Percentiles rank a stretch among this genome's conserved stretches.
Evolutionary conservation across 2,113 vertebrate genomes (phyloP).

Genomic region (Haemorhous mexicanus): DNA sequence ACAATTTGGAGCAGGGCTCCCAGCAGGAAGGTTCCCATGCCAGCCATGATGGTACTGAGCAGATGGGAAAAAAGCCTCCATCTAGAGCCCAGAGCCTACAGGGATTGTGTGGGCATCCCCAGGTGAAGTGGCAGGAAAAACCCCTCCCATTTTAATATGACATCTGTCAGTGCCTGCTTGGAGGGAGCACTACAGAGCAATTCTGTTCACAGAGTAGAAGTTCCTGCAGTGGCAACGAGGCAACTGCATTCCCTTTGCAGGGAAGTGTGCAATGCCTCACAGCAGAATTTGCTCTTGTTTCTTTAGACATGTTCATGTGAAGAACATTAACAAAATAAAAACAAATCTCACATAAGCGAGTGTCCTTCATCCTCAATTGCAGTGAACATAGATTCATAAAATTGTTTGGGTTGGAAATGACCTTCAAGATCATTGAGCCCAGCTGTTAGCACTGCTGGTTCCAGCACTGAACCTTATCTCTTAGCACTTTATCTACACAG

Average conservation of each 20-base stretch:
- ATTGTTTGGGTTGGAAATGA: background rate
- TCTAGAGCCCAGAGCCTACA: background rate
- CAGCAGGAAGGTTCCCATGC: background rate
- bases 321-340: background rate
- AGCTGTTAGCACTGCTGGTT: background rate
- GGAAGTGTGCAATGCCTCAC: background rate
- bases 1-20: background rate
- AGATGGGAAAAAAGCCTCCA: background rate
- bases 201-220: background rate
- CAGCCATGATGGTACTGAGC: background rate
- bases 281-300: background rate
- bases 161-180: background rate
- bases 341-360: background rate
- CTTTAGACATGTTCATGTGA: background rate
- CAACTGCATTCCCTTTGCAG: background rate
- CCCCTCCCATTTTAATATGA: background rate
- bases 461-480: background rate
- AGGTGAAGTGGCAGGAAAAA: background rate
- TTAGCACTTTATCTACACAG: background rate
- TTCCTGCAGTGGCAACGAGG: background rate
- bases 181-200: background rate
- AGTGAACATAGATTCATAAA: background rate
- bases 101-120: background rate
- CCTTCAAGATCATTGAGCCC: background rate
- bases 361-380: background rate